Conservation (phyloP, 2,888 invertebrate genomes). For the Megalurothrips usitatus region DNA sequence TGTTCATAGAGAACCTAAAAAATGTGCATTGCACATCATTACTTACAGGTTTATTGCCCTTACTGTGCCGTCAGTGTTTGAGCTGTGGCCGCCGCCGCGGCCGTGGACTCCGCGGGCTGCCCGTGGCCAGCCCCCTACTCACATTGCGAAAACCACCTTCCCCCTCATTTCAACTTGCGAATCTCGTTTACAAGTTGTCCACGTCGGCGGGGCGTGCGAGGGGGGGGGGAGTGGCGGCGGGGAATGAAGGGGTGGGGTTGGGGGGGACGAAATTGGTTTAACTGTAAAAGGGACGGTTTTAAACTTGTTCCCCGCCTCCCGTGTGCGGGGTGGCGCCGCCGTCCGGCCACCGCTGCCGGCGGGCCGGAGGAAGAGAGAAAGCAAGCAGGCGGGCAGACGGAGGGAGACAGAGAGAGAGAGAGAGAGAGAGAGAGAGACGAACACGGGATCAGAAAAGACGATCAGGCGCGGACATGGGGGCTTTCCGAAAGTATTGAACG, state of each 20-base stretch:
- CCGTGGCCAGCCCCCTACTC: not conserved
- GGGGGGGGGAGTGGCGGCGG: too few relatives aligned
- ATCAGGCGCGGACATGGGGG: too few relatives aligned
- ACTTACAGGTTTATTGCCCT: too few relatives aligned
- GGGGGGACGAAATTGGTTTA: not conserved
- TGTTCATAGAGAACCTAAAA: too few relatives aligned
- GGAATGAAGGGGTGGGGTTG: too few relatives aligned
- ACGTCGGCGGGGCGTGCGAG: not conserved
- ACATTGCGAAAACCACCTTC: not conserved
- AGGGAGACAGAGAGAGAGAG: not conserved
- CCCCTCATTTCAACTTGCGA: constrained; percentile 4
- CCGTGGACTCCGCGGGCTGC: not conserved
- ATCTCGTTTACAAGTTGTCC: constrained; percentile 25
- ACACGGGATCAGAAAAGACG: too few relatives aligned
- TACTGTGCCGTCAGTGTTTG: too few relatives aligned
- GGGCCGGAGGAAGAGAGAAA: not conserved
- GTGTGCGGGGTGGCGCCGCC: not conserved
- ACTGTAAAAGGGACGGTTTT: constrained; percentile 22
- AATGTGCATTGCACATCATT: too few relatives aligned
- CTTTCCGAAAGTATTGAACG: too few relatives aligned
- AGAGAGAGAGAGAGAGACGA: too few relatives aligned
- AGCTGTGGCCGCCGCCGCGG: too few relatives aligned
- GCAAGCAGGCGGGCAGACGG: not conserved
- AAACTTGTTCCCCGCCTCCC: constrained; percentile 3
- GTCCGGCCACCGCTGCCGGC: not conserved